phyloP scores from a whole-genome alignment of 1,140 invertebrate genomes.

The Eriosoma lanigerum region DNA sequence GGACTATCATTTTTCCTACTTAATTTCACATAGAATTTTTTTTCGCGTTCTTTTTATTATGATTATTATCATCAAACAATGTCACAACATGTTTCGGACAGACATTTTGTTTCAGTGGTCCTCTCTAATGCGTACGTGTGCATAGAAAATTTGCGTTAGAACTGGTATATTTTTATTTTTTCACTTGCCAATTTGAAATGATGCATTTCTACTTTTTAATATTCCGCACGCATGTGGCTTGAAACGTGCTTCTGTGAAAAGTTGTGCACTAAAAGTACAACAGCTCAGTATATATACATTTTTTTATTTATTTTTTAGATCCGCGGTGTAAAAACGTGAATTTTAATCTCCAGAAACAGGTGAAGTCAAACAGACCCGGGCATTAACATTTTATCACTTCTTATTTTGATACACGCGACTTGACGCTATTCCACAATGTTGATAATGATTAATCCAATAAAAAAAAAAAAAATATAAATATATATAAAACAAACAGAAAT shows the following conservation, averaged over 20 bases:
- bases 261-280: background rate
- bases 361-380: background rate
- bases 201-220: constrained; percentile 35
- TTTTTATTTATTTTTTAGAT: too few species aligned
- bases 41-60: too few species aligned
- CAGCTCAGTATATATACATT: too few species aligned
- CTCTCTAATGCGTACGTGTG: too few species aligned
- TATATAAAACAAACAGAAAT: too few species aligned
- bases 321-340: background rate
- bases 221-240: background rate
- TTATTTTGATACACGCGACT: background rate
- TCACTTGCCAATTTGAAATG: background rate
- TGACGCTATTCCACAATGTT: background rate
- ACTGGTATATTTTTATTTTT: background rate
- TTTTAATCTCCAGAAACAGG: constrained; percentile 4
- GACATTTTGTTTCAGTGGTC: constrained; percentile 4
- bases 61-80: background rate
- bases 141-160: background rate
- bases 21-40: too few species aligned
- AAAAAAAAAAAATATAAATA: too few species aligned
- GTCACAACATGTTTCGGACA: constrained; percentile 8
- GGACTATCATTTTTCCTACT: too few species aligned
- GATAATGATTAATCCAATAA: background rate
- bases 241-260: background rate
- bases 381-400: constrained; percentile 1